Conservation (phyloP, 2,113 vertebrate genomes). For the Pelecanoides urinatrix region DNA sequence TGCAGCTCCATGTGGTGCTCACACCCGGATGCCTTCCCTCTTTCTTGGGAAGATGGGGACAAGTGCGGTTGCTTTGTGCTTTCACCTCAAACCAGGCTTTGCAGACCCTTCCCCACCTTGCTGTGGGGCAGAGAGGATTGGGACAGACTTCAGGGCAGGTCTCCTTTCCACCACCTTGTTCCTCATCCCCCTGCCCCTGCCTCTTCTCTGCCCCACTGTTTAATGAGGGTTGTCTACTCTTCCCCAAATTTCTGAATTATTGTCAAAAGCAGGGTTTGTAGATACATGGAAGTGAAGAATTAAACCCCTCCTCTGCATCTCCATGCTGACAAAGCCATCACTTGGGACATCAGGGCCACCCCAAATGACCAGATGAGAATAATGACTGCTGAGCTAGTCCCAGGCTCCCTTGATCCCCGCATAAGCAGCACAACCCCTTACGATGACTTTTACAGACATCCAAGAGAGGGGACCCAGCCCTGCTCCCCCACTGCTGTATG, state of each 20-base stretch:
- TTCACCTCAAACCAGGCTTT: not conserved
- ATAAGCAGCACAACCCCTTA: not conserved
- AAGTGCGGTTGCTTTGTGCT: not conserved
- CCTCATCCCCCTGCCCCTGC: not conserved
- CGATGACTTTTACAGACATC: not conserved
- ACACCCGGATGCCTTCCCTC: not conserved
- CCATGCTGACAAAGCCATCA: not conserved
- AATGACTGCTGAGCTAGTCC: not conserved
- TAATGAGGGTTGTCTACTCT: not conserved
- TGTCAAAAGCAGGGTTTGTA: not conserved
- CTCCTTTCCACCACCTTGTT: not conserved
- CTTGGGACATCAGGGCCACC: not conserved
- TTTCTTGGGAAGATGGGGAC: not conserved
- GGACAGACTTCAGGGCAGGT: not conserved
- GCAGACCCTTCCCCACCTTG: not conserved
- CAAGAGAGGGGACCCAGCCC: not conserved
- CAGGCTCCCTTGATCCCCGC: not conserved
- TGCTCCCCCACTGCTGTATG: not conserved
- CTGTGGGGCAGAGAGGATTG: not conserved
- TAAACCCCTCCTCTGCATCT: not conserved
- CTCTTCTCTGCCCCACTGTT: not conserved
- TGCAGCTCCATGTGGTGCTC: not conserved
- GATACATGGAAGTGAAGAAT: not conserved
- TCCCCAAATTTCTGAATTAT: not conserved
- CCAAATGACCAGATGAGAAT: not conserved